Evolutionary conservation across 30 jellyfish, hydroid and myxozoan species (phyloP).

Genomic region (Aurelia sp.): DNA sequence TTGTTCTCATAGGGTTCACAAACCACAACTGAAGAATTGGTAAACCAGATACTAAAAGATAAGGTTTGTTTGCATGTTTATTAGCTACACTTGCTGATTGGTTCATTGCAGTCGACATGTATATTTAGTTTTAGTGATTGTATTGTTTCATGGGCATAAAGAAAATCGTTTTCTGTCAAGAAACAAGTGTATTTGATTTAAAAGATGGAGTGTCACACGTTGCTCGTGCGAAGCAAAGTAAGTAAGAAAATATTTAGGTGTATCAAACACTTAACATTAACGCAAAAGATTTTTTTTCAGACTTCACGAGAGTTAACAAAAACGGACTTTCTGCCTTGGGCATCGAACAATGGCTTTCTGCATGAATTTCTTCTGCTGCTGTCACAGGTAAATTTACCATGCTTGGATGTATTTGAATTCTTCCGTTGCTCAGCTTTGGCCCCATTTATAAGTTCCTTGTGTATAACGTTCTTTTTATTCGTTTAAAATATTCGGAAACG

Average conservation of each 20-base stretch:
- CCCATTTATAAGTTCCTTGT: too few relatives aligned
- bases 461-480: too few relatives aligned
- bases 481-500: too few relatives aligned
- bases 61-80: slow-evolving; percentile 7
- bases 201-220: too few relatives aligned
- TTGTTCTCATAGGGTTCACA: slow-evolving; percentile 7
- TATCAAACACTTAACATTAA: background rate
- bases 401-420: background rate
- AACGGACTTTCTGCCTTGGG: slow-evolving; percentile 80
- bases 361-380: slow-evolving; percentile 77
- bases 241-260: too few relatives aligned
- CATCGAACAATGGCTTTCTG: slow-evolving; percentile 60
- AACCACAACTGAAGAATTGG: slow-evolving; percentile 19
- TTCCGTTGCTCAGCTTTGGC: too few relatives aligned
- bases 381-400: slow-evolving; percentile 67
- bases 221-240: too few relatives aligned
- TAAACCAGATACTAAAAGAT: slow-evolving; percentile 14
- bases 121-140: too few relatives aligned
- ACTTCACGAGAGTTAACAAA: slow-evolving; percentile 19
- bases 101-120: too few relatives aligned
- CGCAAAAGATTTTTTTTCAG: background rate
- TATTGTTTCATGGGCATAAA: too few relatives aligned
- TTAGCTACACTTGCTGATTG: background rate
- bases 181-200: too few relatives aligned
- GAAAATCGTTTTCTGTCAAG: too few relatives aligned